Evolutionary conservation across 2,888 invertebrate genomes (phyloP), one percentile per base, ranked within the genome.

Genomic region (Coleophora flavipennella): DNA sequence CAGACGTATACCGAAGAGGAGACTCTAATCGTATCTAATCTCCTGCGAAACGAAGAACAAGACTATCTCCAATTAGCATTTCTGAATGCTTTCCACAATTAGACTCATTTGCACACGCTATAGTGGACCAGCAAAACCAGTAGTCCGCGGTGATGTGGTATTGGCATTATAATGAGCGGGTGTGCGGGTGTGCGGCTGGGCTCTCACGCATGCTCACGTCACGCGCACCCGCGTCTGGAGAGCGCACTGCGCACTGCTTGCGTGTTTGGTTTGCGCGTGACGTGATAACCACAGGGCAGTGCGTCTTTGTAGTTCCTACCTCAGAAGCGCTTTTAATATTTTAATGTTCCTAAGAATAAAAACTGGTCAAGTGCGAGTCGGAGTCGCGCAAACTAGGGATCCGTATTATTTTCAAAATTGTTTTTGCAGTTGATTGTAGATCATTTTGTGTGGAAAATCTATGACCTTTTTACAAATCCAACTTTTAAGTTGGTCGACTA

Each of bases 51-150:
- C 48, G 42, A n/a, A 61, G 48, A 53, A 53, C 46, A 42, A 46
- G 49, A 51, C 57, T 57, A 58, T 41, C 43, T 26, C 43, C 66
- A 68, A 78, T 78, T 81, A 73, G 63, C 74, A 72, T 76, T 67
- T 71, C 68, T 73, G 60, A 64, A 68, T 65, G 62, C 67, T 73
- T 76, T 75, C 69, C 62, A 71, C 68, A 74, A 83, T 81, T 75
- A 78, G 71, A 67, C 53, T 68, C 62, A 74, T 72, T 62, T 56
- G 65, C 75, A 75, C 75, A 75, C 74, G 76, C 73, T 62, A 75
- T 65, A 59, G 45, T 48, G 14, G 56, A 54, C 69, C 62, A 53
- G 75, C 59, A 80, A 80, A 66, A 81, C 83, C 75, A 75, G 83
- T 81, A 77, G 83, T 70, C 62, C 41, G 49, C 54, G 46, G 53